phyloP scores from a whole-genome alignment of 2,797 vertebrate genomes.

The Mormyrops attenuatus region DNA sequence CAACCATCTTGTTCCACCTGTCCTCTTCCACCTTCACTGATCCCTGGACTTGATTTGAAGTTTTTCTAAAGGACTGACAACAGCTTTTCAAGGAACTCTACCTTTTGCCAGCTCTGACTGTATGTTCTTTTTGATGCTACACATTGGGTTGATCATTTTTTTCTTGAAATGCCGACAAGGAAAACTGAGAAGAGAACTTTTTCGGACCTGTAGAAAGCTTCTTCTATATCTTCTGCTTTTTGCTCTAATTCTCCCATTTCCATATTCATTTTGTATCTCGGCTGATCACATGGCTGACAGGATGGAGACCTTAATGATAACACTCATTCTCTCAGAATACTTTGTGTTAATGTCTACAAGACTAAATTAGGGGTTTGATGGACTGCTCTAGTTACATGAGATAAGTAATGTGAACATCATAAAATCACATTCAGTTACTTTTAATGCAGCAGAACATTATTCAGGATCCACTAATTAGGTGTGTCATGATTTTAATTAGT shows the following conservation, averaged over 20 bases:
- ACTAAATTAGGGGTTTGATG: slow-evolving; percentile 6
- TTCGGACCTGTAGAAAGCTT: not conserved
- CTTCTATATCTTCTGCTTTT: not conserved
- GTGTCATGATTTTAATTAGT: slow-evolving; percentile 11
- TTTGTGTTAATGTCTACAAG: not conserved
- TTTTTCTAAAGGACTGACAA: not conserved
- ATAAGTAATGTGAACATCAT: slow-evolving; percentile 1
- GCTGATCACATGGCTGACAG: not conserved
- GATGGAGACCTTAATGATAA: not conserved
- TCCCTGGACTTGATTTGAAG: not conserved
- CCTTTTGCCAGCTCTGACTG: not conserved
- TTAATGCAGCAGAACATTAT: slow-evolving; percentile 14
- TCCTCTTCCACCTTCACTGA: not conserved
- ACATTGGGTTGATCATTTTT: not conserved
- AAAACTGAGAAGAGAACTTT: not conserved
- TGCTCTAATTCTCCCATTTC: not conserved
- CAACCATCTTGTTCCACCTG: not conserved
- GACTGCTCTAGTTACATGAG: not conserved
- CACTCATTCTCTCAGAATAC: not conserved
- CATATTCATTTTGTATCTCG: not conserved
- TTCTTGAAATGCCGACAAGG: not conserved
- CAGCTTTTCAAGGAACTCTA: not conserved
- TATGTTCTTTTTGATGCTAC: not conserved
- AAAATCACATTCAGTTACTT: slow-evolving; percentile 5
- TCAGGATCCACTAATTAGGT: slow-evolving; percentile 12